These are phyloP conservation scores for Novumbra hubbsi DNA, from an alignment of 2,797 vertebrate species.

Conservation along the genomic window DNA sequence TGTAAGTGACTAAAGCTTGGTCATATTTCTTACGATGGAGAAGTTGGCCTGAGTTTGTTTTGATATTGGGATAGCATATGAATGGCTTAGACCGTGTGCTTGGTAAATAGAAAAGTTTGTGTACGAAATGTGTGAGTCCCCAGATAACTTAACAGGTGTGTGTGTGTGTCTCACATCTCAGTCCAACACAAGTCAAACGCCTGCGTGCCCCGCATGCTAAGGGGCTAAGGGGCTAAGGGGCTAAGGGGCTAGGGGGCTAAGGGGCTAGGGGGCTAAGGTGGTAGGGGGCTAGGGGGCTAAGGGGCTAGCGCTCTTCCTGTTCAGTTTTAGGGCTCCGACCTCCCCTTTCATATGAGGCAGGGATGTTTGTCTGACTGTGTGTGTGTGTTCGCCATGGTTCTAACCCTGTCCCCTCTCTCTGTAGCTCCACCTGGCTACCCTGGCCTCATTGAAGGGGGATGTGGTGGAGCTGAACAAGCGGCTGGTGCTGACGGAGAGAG, in stretches of 20 bases:
- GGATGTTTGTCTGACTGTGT: background rate
- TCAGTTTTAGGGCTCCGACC: background rate
- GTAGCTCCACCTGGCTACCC: conserved; percentile 83
- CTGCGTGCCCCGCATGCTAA: background rate
- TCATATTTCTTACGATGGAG: background rate
- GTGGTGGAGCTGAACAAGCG: conserved; percentile 84
- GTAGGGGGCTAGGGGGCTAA: no score
- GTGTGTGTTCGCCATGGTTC: background rate
- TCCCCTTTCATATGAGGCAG: background rate
- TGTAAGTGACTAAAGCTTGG: background rate
- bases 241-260: no score
- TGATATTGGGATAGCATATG: background rate
- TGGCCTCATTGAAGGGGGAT: conserved; percentile 84
- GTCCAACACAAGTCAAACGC: background rate
- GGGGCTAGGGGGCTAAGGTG: no score
- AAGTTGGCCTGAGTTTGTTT: background rate
- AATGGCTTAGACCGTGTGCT: background rate
- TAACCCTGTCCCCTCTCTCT: conserved; percentile 13
- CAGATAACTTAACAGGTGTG: background rate
- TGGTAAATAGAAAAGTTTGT: conserved; percentile 4
- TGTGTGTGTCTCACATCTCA: background rate
- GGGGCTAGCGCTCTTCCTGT: background rate
- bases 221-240: no score
- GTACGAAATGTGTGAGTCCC: background rate
- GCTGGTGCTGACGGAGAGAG: conserved; percentile 81